Evolutionary conservation across 2,797 vertebrate genomes (phyloP), one percentile per base, ranked within the genome.

Genomic region (Gobionotothen gibberifrons): DNA sequence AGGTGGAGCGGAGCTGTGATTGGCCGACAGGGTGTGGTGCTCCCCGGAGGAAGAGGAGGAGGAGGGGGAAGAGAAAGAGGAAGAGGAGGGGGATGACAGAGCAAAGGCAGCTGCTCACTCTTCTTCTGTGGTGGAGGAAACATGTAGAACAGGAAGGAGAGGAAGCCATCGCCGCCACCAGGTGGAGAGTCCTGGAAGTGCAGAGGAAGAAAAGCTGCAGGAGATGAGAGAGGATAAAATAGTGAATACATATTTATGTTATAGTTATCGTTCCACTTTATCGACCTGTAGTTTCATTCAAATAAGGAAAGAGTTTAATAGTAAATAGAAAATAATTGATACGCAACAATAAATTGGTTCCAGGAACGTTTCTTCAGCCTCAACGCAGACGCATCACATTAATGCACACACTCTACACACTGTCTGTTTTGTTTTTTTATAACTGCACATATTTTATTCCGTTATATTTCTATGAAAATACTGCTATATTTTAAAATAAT

Each of bases 1-100:
- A 91, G 96, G 92, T 94, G 93, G 94, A 95, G 94, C 93, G 89
- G 93, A 80, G 90, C 91, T 94, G 85, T 92, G 93, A 97, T 97
- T 97, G 96, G 96, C 94, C 91, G 85, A 87, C 60, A 78, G 87
- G 81, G 89, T 85, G 93, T 94, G 93, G 93, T 82, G 85, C 87
- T 85, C 76, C 75, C 68, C 69, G 65, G 72, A 67, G 58, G 83
- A 75, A 54, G 72, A 32, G 47, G 73, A 17, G 32, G 48, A 8
- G 2, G 21, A 52, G 21, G 11, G 6, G 21, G 49, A 13, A 4
- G 48, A 2, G 3, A 17, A 48, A 11, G 58, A n/a, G 22, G 58
- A 17, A 40, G 14, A 16, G 19, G 61, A 11, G 73, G 59, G 53
- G 70, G 81, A 87, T 84, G 90, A 88, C 85, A 74, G 83, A 72